Conservation (phyloP, 1,140 invertebrate genomes). For the Xylocopa sonorina region DNA sequence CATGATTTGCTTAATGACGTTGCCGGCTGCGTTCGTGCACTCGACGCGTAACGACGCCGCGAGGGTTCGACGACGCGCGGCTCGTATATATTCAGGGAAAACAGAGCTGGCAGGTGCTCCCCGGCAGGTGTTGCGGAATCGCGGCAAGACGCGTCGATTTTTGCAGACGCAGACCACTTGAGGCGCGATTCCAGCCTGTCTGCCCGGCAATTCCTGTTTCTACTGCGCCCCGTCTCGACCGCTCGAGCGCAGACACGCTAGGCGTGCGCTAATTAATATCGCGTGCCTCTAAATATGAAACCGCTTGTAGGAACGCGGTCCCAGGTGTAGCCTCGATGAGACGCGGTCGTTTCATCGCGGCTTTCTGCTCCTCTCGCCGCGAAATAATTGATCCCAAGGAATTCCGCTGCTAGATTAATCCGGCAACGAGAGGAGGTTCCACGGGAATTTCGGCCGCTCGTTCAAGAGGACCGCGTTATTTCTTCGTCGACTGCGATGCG, state of each 20-base stretch:
- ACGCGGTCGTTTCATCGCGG: not conserved
- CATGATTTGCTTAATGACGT: slow-evolving; percentile 61
- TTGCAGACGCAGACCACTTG: slow-evolving; percentile 41
- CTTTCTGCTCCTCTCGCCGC: not conserved
- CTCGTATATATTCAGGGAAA: slow-evolving; percentile 40
- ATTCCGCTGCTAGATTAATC: slow-evolving; percentile 6
- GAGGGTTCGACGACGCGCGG: not conserved
- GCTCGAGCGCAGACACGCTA: not conserved
- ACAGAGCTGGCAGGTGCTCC: slow-evolving; percentile 26
- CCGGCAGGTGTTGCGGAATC: slow-evolving; percentile 38
- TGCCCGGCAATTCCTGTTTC: not conserved
- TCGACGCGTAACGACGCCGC: slow-evolving; percentile 27
- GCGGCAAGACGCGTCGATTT: slow-evolving; percentile 36
- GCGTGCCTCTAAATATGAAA: slow-evolving; percentile 47
- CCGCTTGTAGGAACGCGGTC: slow-evolving; percentile 55
- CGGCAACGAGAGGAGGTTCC: not conserved
- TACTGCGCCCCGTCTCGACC: not conserved
- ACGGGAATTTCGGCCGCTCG: not conserved
- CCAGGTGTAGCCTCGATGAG: slow-evolving; percentile 40
- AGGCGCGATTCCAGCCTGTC: slow-evolving; percentile 10
- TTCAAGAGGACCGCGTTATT: not conserved
- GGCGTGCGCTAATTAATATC: slow-evolving; percentile 60
- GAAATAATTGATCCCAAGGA: slow-evolving; percentile 2
- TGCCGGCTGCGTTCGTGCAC: slow-evolving; percentile 34
- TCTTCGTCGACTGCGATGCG: not conserved